Conservation (phyloP, 2,888 invertebrate species). For the Orchestes rusci region DNA sequence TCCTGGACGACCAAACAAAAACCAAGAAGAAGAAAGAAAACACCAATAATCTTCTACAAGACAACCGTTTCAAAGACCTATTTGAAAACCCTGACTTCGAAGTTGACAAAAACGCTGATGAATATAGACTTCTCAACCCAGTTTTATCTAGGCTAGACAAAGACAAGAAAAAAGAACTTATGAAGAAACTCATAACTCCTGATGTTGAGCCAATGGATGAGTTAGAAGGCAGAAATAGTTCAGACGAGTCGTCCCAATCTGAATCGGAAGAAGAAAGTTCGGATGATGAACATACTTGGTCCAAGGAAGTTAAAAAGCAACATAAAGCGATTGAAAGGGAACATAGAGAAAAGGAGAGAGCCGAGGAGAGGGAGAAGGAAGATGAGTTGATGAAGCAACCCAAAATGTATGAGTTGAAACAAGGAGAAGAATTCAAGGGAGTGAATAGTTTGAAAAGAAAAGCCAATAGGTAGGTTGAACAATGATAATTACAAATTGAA, state of each 20-base stretch:
- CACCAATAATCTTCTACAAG: conserved; percentile 63
- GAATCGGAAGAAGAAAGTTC: conserved; percentile 51
- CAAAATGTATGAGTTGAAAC: conserved; percentile 55
- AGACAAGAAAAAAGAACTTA: conserved; percentile 50
- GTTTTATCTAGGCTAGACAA: conserved; percentile 77
- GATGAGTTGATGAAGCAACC: conserved; percentile 35
- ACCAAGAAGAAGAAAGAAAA: conserved; percentile 50
- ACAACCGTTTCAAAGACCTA: conserved; percentile 82
- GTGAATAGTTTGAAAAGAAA: conserved; percentile 47
- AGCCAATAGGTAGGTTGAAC: conserved; percentile 48
- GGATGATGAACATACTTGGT: conserved; percentile 76
- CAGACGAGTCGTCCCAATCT: no score
- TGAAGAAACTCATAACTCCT: conserved; percentile 48
- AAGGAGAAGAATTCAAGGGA: conserved; percentile 54
- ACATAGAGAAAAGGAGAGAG: conserved; percentile 42
- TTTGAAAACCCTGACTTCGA: conserved; percentile 91
- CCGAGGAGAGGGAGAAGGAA: conserved; percentile 38
- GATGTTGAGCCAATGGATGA: conserved; percentile 45
- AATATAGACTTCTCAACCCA: conserved; percentile 82
- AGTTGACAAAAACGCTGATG: conserved; percentile 80
- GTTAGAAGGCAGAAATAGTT: conserved; percentile 43
- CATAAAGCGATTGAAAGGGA: conserved; percentile 58
- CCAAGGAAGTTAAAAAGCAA: conserved; percentile 71
- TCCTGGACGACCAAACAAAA: conserved; percentile 57
- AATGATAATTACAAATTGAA: no score